These are phyloP conservation scores for Netelia virgata DNA, from an alignment of 2,888 invertebrate species.

Conservation along the genomic window DNA sequence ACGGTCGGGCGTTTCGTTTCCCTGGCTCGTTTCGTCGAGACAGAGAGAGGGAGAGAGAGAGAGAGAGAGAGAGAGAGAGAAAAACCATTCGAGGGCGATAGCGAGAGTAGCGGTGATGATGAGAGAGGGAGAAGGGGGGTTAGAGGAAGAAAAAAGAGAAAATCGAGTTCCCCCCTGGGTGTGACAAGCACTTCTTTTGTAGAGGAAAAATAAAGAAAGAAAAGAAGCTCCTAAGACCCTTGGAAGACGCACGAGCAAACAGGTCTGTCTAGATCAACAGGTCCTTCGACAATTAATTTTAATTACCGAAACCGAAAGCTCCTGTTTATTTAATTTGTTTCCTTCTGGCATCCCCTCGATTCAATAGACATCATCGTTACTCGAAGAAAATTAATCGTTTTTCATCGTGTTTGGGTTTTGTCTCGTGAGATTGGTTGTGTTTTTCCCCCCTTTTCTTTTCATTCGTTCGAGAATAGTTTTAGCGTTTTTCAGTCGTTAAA, in stretches of 20 bases:
- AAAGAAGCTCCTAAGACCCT: neutral
- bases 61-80: neutral
- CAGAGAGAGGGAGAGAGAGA: neutral
- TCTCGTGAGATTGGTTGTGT: neutral
- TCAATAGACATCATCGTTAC: neutral
- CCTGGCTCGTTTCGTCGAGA: conserved; percentile 47
- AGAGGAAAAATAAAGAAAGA: conserved; percentile 19
- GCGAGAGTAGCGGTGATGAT: neutral
- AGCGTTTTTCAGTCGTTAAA: neutral
- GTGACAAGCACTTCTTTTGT: conserved; percentile 41
- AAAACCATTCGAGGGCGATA: neutral
- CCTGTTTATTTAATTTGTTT: neutral
- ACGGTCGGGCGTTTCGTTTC: conserved; percentile 64
- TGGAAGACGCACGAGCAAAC: conserved; percentile 31
- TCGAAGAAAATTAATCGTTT: neutral
- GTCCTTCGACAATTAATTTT: conserved; percentile 45
- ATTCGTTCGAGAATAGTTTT: neutral
- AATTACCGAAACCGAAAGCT: conserved; percentile 21
- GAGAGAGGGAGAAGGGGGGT: neutral
- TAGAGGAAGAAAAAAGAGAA: conserved; percentile 11
- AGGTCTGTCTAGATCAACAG: conserved; percentile 57
- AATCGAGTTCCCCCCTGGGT: conserved; percentile 24
- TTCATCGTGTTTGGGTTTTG: neutral
- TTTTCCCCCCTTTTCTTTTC: neutral
- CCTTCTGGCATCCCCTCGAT: neutral